phyloP scores from a whole-genome alignment of 1,140 invertebrate species.

The Orius insidiosus region DNA sequence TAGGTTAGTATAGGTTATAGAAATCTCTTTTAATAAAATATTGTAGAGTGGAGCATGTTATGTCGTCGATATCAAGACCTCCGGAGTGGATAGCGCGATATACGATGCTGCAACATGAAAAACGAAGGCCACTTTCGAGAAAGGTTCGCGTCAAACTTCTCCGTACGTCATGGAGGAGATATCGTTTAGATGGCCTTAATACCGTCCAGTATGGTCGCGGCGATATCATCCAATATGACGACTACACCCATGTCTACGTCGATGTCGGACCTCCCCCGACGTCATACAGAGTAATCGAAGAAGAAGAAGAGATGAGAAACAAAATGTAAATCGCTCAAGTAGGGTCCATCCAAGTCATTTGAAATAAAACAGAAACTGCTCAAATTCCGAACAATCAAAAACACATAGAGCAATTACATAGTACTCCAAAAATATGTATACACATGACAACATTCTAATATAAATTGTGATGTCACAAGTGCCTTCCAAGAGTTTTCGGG shows the following conservation, averaged over 20 bases:
- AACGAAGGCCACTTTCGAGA: conserved; percentile 27
- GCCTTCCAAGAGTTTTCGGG: no score
- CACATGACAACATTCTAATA: no score
- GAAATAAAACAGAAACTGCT: no score
- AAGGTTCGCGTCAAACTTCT: conserved; percentile 28
- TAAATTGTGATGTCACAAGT: no score
- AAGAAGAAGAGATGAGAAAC: no score
- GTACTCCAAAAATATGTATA: no score
- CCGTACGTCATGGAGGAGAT: conserved; percentile 29
- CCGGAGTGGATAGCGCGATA: conserved; percentile 29
- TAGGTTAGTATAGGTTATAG: conserved; percentile 22
- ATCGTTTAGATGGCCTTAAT: conserved; percentile 33
- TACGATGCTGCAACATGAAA: conserved; percentile 34
- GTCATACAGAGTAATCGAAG: background rate
- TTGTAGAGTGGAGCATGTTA: conserved; percentile 26
- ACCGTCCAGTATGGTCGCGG: conserved; percentile 27
- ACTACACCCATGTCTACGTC: conserved; percentile 31
- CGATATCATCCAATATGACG: conserved; percentile 21
- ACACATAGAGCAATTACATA: no score
- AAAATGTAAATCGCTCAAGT: no score
- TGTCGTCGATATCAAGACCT: conserved; percentile 28
- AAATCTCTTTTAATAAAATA: conserved; percentile 1
- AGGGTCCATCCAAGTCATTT: no score
- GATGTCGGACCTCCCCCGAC: conserved; percentile 29
- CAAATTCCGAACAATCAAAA: no score